Evolutionary conservation across 1,140 invertebrate species (phyloP), one percentile per base, ranked within the genome.

Genomic region (Metopolophium dirhodum): DNA sequence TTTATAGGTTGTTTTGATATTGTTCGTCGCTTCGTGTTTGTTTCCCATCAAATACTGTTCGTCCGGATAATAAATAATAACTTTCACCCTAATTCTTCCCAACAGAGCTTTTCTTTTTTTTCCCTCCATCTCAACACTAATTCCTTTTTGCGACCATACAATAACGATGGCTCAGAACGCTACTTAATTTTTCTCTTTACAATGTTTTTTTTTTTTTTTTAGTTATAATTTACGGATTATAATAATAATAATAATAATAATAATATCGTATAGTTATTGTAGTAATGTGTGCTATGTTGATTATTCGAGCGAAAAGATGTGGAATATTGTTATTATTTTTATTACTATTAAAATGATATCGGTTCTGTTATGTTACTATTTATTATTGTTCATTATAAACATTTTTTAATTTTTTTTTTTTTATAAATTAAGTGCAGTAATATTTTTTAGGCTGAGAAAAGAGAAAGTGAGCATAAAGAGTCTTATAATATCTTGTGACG

Each of bases 1-100:
- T 54, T 54, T 89, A 54, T 11, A 54, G n/a, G 35, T 89, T 54
- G 49, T 89, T 89, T 89, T 54, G 51, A 89, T 57, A 57, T 89
- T 35, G n/a, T 57, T 89, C 88, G 35, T 47, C 88, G 22, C 26
- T 89, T 54, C n/a, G 20, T 89, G n/a, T 89, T 89, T 54, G 87
- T 51, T 89, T 37, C n/a, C 18, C 49, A 89, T 89, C 87, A 89
- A 54, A 51, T 37, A 22, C 45, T n/a, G 47, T 51, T 37, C 49
- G 49, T 22, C 1, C n/a, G 49, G n/a, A 51, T 23, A 89, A 89
- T 89, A 89, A 89, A 89, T 54, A 54, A 54, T 54, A 88, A 89
- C 87, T 89, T 51, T 47, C 49, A 30, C 7, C n/a, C 47, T 18
- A 86, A 77, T 41, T 51, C 7, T 23, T 51, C 0, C 49, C 20